Conservation (phyloP, 2,888 invertebrate genomes). For the Bellardia pandia region DNA sequence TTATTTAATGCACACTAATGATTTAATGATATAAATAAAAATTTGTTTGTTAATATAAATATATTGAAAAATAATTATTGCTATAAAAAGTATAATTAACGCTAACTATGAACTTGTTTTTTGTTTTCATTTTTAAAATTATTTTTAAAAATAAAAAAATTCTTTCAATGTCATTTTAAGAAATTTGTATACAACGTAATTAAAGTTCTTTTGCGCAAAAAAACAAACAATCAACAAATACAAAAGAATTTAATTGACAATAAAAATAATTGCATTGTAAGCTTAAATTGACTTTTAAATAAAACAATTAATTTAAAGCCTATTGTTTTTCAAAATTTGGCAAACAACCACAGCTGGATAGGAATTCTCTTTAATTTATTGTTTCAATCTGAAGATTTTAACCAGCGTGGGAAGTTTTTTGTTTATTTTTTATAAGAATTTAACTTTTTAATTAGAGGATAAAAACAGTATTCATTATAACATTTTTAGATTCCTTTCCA, state of each 20-base stretch:
- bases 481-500: background rate
- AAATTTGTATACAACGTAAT: slow-evolving; percentile 23
- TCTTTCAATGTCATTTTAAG: slow-evolving; percentile 9
- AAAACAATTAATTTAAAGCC: slow-evolving; percentile 28
- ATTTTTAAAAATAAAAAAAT: slow-evolving; percentile 1
- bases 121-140: background rate
- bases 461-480: too few species aligned
- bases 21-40: background rate
- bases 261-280: slow-evolving; percentile 22
- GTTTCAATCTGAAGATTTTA: background rate
- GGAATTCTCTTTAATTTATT: slow-evolving; percentile 43
- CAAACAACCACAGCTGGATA: slow-evolving; percentile 11
- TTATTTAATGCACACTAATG: slow-evolving; percentile 5
- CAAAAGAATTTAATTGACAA: slow-evolving; percentile 8
- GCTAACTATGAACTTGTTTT: slow-evolving; percentile 10
- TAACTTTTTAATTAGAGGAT: too few species aligned
- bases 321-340: slow-evolving; percentile 12
- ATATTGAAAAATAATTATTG: slow-evolving; percentile 11
- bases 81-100: background rate
- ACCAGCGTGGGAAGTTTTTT: slow-evolving; percentile 30
- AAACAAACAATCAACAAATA: background rate
- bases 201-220: background rate
- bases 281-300: slow-evolving; percentile 34
- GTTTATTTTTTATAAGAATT: background rate
- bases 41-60: background rate